phyloP scores from a whole-genome alignment of 2,113 vertebrate genomes.

The Parotia lawesii region DNA sequence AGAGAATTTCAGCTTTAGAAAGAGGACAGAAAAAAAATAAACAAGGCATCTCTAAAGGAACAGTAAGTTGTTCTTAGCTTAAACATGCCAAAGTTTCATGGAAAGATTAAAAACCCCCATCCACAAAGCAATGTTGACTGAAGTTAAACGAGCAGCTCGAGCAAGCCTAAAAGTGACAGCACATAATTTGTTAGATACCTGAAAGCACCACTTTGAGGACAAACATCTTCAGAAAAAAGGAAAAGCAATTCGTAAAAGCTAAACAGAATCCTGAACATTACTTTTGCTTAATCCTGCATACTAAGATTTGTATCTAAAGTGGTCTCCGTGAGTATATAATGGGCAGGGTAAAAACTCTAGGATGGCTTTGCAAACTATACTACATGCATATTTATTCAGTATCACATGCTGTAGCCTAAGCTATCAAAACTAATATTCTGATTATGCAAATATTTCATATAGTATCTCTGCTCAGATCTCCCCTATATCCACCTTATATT shows the following conservation, averaged over 20 bases:
- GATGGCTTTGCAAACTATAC: neutral
- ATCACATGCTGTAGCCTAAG: neutral
- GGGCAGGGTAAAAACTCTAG: neutral
- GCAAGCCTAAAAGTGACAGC: neutral
- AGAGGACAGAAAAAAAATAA: neutral
- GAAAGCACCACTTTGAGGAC: neutral
- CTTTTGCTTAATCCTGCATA: neutral
- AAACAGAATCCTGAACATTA: neutral
- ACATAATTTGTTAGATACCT: neutral
- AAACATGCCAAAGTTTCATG: neutral
- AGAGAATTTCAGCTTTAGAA: neutral
- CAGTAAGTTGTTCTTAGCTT: neutral
- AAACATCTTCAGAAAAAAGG: neutral
- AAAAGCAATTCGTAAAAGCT: neutral
- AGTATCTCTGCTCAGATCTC: neutral
- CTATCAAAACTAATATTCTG: neutral
- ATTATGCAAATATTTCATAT: neutral
- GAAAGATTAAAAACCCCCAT: neutral
- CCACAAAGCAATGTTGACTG: neutral
- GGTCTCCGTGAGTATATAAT: fast-evolving
- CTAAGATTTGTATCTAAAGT: neutral
- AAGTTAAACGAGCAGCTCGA: neutral
- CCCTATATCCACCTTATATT: neutral
- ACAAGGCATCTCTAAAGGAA: neutral
- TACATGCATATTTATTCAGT: neutral